Conservation (phyloP, 2,797 vertebrate species). For the Potorous gilbertii region DNA sequence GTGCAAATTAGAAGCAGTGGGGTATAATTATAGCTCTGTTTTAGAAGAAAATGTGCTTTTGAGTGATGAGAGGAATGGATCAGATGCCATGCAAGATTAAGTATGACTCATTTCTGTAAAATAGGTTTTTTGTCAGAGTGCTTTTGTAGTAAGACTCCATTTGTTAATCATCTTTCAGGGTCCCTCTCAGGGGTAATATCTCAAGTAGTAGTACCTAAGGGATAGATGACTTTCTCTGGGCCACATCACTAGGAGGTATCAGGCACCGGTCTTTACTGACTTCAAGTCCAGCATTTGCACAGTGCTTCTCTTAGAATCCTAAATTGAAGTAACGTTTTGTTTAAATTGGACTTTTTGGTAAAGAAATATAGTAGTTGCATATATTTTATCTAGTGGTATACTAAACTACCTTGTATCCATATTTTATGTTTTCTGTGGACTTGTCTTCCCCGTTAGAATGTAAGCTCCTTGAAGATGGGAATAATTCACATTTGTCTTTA, state of each 20-base stretch:
- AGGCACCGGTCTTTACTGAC: not conserved
- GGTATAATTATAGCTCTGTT: not conserved
- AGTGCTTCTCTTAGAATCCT: not conserved
- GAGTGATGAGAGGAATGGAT: not conserved
- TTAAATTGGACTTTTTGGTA: slow-evolving; percentile 13
- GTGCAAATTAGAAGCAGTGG: not conserved
- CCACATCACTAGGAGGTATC: not conserved
- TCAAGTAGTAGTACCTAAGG: not conserved
- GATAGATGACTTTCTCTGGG: not conserved
- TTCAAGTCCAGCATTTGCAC: not conserved
- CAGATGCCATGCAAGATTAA: not conserved
- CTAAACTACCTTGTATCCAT: not conserved
- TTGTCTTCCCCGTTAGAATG: not conserved
- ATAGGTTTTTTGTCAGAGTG: not conserved
- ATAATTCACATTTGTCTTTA: not conserved
- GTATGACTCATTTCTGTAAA: not conserved
- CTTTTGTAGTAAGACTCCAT: not conserved
- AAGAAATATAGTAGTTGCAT: not conserved
- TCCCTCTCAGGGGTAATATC: not conserved
- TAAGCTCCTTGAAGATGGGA: not conserved
- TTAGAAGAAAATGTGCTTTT: not conserved
- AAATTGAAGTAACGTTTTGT: not conserved
- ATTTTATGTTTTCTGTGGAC: not conserved
- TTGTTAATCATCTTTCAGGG: not conserved
- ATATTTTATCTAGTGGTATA: not conserved